phyloP scores from a whole-genome alignment of 30 jellyfish, hydroid and myxozoan genomes.

The Turritopsis dohrnii region DNA sequence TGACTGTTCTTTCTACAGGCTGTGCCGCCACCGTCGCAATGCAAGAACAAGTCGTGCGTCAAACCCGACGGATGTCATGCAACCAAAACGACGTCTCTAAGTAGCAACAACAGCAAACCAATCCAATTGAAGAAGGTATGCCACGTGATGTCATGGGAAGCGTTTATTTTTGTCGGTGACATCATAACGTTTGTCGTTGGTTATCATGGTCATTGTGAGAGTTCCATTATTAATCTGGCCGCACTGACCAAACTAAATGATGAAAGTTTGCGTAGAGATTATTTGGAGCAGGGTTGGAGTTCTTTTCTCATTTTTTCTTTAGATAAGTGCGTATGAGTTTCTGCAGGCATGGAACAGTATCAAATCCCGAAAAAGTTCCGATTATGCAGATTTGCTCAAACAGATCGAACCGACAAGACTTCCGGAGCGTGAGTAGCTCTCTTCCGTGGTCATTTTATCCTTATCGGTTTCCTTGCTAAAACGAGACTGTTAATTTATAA shows the following conservation, averaged over 20 bases:
- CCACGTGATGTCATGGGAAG: too few relatives aligned
- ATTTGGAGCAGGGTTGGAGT: not conserved
- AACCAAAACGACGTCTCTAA: not conserved
- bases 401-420: slow-evolving; percentile 67
- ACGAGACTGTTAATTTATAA: too few relatives aligned
- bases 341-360: slow-evolving; percentile 82
- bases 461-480: too few relatives aligned
- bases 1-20: not conserved
- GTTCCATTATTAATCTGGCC: too few relatives aligned
- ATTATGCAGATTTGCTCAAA: slow-evolving; percentile 51
- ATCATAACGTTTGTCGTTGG: too few relatives aligned
- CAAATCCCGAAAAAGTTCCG: slow-evolving; percentile 44
- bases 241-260: too few relatives aligned
- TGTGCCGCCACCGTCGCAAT: not conserved
- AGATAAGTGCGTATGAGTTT: slow-evolving; percentile 73
- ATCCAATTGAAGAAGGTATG: not conserved
- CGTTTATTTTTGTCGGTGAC: too few relatives aligned
- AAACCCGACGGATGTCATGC: not conserved
- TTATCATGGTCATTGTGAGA: too few relatives aligned
- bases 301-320: not conserved
- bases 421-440: slow-evolving; percentile 40
- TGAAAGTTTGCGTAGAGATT: too few relatives aligned
- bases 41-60: not conserved
- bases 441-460: not conserved
- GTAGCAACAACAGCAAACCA: not conserved